Conservation (phyloP, 2,113 vertebrate species). For the Callionymus lyra region DNA sequence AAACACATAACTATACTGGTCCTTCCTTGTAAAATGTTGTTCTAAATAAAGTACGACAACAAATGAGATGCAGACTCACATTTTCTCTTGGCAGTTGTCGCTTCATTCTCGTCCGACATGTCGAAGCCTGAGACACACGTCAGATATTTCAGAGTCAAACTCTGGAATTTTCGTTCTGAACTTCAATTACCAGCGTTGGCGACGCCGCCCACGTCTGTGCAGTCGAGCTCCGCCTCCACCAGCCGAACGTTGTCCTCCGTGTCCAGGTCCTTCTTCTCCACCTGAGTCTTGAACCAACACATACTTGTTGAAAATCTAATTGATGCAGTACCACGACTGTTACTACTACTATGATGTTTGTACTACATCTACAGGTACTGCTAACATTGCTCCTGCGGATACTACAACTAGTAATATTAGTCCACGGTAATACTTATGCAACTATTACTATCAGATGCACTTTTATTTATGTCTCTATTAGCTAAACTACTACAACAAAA, state of each 20-base stretch:
- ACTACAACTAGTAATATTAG: too few species aligned
- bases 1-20: too few species aligned
- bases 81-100: slow-evolving; percentile 1
- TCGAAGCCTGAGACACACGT: slow-evolving; percentile 58
- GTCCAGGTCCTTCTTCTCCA: slow-evolving; percentile 17
- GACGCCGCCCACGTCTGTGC: slow-evolving; percentile 17
- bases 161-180: not conserved
- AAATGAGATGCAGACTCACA: slow-evolving; percentile 32
- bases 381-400: too few species aligned
- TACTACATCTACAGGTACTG: too few species aligned
- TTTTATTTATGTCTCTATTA: too few species aligned
- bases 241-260: not conserved
- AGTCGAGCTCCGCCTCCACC: slow-evolving; percentile 2
- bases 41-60: too few species aligned
- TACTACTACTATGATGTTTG: too few species aligned
- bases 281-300: slow-evolving; percentile 13
- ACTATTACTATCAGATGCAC: too few species aligned
- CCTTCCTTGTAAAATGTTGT: too few species aligned
- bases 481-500: too few species aligned
- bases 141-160: not conserved
- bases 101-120: slow-evolving; percentile 55
- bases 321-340: not conserved
- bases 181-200: slow-evolving; percentile 55
- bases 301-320: not conserved
- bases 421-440: too few species aligned